Conservation (phyloP, 2,113 vertebrate species). For the Sphaerodactylus townsendi region DNA sequence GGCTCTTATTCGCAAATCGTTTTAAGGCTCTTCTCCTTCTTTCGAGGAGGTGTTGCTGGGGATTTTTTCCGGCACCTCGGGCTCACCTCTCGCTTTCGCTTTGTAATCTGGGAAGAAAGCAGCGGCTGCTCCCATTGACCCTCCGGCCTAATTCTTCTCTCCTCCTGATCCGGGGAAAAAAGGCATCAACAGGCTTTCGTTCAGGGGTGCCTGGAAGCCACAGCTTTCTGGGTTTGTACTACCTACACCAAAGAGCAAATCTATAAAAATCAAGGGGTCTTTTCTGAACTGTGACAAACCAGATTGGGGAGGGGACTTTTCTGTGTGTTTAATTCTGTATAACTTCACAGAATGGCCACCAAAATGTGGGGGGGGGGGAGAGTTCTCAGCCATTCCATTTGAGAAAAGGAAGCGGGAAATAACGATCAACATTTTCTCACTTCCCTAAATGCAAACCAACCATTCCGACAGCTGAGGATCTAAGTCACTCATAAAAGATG, state of each 20-base stretch:
- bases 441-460: slow-evolving; percentile 50
- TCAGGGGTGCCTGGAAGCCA: slow-evolving; percentile 58
- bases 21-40: slow-evolving; percentile 92
- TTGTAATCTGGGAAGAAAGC: slow-evolving; percentile 65
- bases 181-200: slow-evolving; percentile 67
- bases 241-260: slow-evolving; percentile 38
- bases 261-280: slow-evolving; percentile 33
- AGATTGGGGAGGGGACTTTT: slow-evolving; percentile 17
- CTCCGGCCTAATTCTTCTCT: slow-evolving; percentile 50
- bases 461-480: slow-evolving; percentile 44
- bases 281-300: slow-evolving; percentile 45
- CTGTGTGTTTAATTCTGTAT: slow-evolving; percentile 21
- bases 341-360: slow-evolving; percentile 51
- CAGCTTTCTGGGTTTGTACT: slow-evolving; percentile 56
- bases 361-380: too few species aligned
- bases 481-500: slow-evolving; percentile 60
- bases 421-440: slow-evolving; percentile 37
- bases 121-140: slow-evolving; percentile 49
- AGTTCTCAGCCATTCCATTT: slow-evolving; percentile 58
- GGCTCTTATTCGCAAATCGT: slow-evolving; percentile 93
- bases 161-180: slow-evolving; percentile 57
- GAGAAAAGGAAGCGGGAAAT: slow-evolving; percentile 58
- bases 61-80: slow-evolving; percentile 42
- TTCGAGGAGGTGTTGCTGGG: slow-evolving; percentile 78
- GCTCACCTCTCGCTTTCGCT: slow-evolving; percentile 64